phyloP scores from a whole-genome alignment of 2,797 vertebrate genomes.

The Austrolebias charrua region DNA sequence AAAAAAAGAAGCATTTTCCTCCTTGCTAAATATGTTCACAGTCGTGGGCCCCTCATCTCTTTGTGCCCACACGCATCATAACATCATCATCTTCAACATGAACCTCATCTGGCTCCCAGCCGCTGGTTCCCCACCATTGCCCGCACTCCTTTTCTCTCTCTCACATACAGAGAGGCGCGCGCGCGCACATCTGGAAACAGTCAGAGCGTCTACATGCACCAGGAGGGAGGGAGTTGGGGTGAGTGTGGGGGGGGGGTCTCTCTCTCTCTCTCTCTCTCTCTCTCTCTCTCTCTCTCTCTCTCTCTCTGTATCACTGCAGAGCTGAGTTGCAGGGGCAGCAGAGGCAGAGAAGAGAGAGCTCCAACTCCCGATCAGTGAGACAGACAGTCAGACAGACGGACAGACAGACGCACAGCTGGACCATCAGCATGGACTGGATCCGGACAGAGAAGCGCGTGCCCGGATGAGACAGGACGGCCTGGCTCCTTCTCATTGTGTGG shows the following conservation, averaged over 20 bases:
- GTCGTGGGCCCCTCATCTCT: conserved; percentile 1
- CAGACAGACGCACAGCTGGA: conserved; percentile 50
- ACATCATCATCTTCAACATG: conserved; percentile 51
- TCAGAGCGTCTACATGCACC: conserved; percentile 73
- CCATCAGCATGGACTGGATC: conserved; percentile 74
- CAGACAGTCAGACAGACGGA: conserved; percentile 56
- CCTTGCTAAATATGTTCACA: conserved; percentile 12
- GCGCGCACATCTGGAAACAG: conserved; percentile 78
- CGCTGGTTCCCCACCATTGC: conserved; percentile 43
- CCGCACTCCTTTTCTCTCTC: conserved; percentile 37
- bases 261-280: conserved; percentile 42
- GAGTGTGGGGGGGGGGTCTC: conserved; percentile 49
- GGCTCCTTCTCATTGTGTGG: conserved; percentile 63
- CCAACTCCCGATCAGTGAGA: conserved; percentile 69
- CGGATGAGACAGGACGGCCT: conserved; percentile 74
- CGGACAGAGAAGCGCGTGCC: conserved; percentile 64
- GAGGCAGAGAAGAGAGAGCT: conserved; percentile 72
- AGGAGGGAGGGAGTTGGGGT: conserved; percentile 46
- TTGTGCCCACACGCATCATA: conserved; percentile 33
- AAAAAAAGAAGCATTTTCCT: too few species aligned
- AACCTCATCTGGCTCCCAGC: conserved; percentile 67
- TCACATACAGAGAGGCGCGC: conserved; percentile 27
- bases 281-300: conserved; percentile 47
- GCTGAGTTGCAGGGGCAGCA: conserved; percentile 80
- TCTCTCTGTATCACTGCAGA: conserved; percentile 80